Conservation (phyloP, 2,797 vertebrate species). For the Rhadinocentrus ornatus region DNA sequence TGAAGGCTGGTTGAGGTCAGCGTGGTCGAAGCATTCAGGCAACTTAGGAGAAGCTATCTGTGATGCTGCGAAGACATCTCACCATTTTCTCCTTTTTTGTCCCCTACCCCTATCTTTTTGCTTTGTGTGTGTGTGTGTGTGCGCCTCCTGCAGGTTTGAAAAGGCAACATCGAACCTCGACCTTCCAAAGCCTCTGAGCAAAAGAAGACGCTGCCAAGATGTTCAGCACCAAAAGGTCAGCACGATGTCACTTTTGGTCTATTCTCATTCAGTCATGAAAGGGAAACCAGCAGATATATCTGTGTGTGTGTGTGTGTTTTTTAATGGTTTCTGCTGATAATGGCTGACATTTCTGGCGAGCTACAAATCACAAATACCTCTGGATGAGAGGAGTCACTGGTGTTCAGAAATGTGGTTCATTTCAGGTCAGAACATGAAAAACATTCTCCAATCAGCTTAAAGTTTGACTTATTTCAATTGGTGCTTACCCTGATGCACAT, state of each 20-base stretch:
- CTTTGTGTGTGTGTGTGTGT: slow-evolving; percentile 14
- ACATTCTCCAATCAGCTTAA: not conserved
- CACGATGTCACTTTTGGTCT: slow-evolving; percentile 67
- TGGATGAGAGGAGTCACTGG: slow-evolving; percentile 13
- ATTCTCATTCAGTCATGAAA: slow-evolving; percentile 42
- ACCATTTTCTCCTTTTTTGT: slow-evolving; percentile 54
- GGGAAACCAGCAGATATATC: slow-evolving; percentile 28
- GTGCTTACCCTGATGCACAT: not conserved
- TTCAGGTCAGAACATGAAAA: slow-evolving; percentile 20
- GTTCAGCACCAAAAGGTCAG: slow-evolving; percentile 89
- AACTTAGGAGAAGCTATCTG: slow-evolving; percentile 39
- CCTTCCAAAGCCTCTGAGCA: slow-evolving; percentile 61
- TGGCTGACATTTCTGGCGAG: slow-evolving; percentile 59
- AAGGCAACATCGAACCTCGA: slow-evolving; percentile 65
- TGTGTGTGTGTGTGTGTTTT: slow-evolving; percentile 10
- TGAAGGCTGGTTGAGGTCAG: slow-evolving; percentile 50
- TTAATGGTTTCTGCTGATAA: slow-evolving; percentile 54
- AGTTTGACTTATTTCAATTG: not conserved
- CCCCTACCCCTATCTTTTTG: slow-evolving; percentile 30
- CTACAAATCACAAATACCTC: slow-evolving; percentile 9
- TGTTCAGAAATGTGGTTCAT: slow-evolving; percentile 21
- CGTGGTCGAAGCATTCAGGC: slow-evolving; percentile 27
- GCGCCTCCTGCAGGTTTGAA: slow-evolving; percentile 59
- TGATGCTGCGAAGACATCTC: slow-evolving; percentile 56
- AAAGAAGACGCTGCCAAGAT: slow-evolving; percentile 78